These are phyloP conservation scores for Trachurus trachurus DNA, from an alignment of 2,797 vertebrate genomes.

Conservation along the genomic window DNA sequence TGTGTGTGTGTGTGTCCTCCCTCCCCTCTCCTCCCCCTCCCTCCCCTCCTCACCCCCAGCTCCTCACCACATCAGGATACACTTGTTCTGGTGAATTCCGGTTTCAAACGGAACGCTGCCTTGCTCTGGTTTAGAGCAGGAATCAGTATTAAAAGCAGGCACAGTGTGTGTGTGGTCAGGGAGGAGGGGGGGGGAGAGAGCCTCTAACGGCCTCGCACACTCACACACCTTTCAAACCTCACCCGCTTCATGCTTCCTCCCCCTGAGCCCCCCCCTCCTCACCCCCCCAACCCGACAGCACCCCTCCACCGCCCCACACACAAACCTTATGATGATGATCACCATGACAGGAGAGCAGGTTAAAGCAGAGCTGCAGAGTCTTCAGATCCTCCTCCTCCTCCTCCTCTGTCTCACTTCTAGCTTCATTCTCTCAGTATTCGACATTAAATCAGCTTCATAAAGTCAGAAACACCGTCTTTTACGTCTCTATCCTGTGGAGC, in stretches of 20 bases:
- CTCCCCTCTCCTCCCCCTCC: slow-evolving; percentile 45
- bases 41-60: slow-evolving; percentile 76
- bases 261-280: slow-evolving; percentile 45
- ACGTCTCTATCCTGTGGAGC: background rate
- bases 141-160: slow-evolving; percentile 88
- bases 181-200: slow-evolving; percentile 61
- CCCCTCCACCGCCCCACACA: slow-evolving; percentile 35
- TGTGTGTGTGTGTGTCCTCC: no score
- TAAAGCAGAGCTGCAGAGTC: no score
- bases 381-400: no score
- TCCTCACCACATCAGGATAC: slow-evolving; percentile 99
- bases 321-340: no score
- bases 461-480: background rate
- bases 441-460: background rate
- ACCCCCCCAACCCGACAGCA: slow-evolving; percentile 45
- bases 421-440: background rate
- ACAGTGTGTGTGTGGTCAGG: slow-evolving; percentile 73
- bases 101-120: slow-evolving; percentile 94
- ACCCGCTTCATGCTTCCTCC: slow-evolving; percentile 72
- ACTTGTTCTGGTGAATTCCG: slow-evolving; percentile 97
- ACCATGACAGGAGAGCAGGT: slow-evolving; percentile 58
- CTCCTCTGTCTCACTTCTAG: no score
- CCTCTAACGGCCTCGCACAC: slow-evolving; percentile 88
- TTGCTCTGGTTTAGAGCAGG: slow-evolving; percentile 91
- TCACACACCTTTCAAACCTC: slow-evolving; percentile 73